Percentiles rank a stretch among this genome's conserved stretches.
These are phyloP conservation scores for Etheostoma cragini DNA, from an alignment of 2,113 vertebrate species.

Conservation along the genomic window DNA sequence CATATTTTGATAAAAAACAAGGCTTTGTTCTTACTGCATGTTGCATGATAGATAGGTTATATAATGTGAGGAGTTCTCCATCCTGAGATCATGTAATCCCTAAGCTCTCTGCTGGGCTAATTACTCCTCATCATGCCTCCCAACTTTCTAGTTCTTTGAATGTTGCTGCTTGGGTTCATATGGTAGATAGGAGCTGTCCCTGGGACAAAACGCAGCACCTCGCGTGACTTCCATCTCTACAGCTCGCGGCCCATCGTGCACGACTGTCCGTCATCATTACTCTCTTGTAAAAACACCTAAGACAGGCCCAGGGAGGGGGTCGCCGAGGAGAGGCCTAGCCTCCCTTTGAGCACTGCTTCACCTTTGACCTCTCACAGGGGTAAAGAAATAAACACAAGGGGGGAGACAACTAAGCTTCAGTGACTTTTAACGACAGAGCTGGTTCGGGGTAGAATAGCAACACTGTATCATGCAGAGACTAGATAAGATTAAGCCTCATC, in stretches of 20 bases:
- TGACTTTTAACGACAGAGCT: constrained; percentile 89
- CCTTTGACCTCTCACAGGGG: constrained; percentile 80
- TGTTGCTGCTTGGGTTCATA: not conserved
- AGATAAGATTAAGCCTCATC: constrained; percentile 69
- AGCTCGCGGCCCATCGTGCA: constrained; percentile 63
- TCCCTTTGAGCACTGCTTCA: constrained; percentile 82
- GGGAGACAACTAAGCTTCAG: constrained; percentile 86
- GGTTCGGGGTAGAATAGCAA: constrained; percentile 90
- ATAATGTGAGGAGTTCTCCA: not conserved
- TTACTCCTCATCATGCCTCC: constrained; percentile 18
- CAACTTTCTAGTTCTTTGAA: constrained; percentile 10
- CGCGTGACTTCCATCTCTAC: constrained; percentile 76
- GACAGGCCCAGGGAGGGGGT: constrained; percentile 51
- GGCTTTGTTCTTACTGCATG: not conserved
- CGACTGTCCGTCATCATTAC: constrained; percentile 83
- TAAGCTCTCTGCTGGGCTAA: constrained; percentile 22
- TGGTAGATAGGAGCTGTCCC: not conserved
- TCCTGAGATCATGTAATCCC: not conserved
- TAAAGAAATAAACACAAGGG: constrained; percentile 82
- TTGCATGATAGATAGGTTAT: not conserved
- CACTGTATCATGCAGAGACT: constrained; percentile 80
- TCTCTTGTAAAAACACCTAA: constrained; percentile 84
- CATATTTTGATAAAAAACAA: not conserved
- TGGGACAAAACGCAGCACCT: constrained; percentile 54
- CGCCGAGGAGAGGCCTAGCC: constrained; percentile 70